These are phyloP conservation scores for Drosophila aldrichi DNA, from an alignment of 2,888 invertebrate genomes.

Conservation along the genomic window DNA sequence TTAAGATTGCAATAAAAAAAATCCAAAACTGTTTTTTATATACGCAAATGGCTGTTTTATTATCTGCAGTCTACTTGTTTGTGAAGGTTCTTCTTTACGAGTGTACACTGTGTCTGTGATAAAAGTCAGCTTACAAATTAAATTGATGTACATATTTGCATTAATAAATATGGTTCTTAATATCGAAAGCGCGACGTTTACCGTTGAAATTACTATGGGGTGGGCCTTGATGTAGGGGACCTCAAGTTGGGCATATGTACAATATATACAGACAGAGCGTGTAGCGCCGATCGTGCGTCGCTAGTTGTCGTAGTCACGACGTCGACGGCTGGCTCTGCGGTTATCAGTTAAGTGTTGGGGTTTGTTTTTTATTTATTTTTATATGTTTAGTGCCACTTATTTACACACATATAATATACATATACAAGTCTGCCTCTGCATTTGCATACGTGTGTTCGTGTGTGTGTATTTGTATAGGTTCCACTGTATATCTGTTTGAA, in stretches of 20 bases:
- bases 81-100: background rate
- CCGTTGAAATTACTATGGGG: background rate
- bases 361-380: slow-evolving; percentile 70
- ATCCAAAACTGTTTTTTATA: background rate
- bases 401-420: slow-evolving; percentile 31
- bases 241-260: slow-evolving; percentile 22
- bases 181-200: background rate
- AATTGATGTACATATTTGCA: slow-evolving; percentile 1
- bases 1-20: background rate
- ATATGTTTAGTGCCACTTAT: slow-evolving; percentile 71
- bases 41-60: background rate
- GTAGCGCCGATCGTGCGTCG: slow-evolving; percentile 9
- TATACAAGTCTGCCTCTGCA: slow-evolving; percentile 1
- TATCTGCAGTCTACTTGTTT: background rate
- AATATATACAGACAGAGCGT: slow-evolving; percentile 9
- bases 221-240: slow-evolving; percentile 2
- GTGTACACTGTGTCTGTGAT: background rate
- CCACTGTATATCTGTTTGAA: slow-evolving; percentile 50
- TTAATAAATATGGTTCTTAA: slow-evolving; percentile 7
- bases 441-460: background rate
- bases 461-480: slow-evolving; percentile 5
- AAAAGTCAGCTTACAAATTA: background rate
- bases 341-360: slow-evolving; percentile 64
- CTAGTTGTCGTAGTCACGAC: slow-evolving; percentile 62
- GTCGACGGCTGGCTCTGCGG: slow-evolving; percentile 62